Conservation (phyloP, 2,888 invertebrate species). For the Lamellibrachia satsuma region DNA sequence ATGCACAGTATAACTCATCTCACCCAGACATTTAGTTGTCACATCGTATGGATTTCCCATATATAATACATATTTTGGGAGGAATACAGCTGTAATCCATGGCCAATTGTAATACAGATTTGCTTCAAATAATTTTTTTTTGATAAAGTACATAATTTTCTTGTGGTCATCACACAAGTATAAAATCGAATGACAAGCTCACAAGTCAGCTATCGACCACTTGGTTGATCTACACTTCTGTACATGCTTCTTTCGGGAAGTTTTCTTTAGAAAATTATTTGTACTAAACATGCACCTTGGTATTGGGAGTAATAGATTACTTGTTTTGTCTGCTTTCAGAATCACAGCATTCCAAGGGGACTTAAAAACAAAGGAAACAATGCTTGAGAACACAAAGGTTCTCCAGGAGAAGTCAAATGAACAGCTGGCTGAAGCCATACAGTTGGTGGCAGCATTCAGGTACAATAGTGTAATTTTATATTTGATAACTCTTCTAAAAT, state of each 20-base stretch:
- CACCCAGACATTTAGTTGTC: neutral
- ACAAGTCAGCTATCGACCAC: no score
- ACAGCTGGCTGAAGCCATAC: conserved; percentile 22
- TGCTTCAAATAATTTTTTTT: no score
- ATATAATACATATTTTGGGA: no score
- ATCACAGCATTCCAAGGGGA: conserved; percentile 28
- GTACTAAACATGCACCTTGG: neutral
- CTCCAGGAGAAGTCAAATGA: conserved; percentile 26
- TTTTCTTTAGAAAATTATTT: neutral
- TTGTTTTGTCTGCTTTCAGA: conserved; percentile 25
- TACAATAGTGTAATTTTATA: neutral
- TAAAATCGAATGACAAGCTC: no score
- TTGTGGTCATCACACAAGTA: no score
- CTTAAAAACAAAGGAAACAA: conserved; percentile 24
- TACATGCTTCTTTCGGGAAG: no score
- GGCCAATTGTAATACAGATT: no score
- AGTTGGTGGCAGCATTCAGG: conserved; percentile 23
- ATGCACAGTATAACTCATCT: neutral
- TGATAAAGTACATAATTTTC: no score
- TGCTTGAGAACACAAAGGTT: neutral
- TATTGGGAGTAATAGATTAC: neutral
- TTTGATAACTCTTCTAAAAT: neutral
- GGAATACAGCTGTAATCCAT: no score
- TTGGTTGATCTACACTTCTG: no score
- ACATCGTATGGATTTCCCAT: neutral